Percentiles rank a stretch among this genome's conserved stretches.
phyloP scores from a whole-genome alignment of 1,140 invertebrate species.

The Dermatophagoides farinae region DNA sequence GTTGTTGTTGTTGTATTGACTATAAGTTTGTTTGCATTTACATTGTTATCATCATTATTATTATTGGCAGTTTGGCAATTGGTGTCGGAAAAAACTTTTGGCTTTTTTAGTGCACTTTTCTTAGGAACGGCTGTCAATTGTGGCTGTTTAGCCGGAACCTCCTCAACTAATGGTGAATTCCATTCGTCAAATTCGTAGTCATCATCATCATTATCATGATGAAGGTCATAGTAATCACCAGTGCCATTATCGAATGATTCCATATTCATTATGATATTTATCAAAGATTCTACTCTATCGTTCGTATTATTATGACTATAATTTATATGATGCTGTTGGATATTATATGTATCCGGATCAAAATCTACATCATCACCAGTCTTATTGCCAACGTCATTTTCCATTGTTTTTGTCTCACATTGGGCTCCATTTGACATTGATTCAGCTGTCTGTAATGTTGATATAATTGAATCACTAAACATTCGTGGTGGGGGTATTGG shows the following conservation, averaged over 20 bases:
- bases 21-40: too few species aligned
- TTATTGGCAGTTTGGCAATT: too few species aligned
- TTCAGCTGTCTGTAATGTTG: slow-evolving; percentile 3
- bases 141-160: slow-evolving; percentile 20
- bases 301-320: background rate
- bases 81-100: background rate
- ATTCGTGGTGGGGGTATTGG: slow-evolving; percentile 83
- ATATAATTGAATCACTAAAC: slow-evolving; percentile 33
- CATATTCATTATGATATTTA: background rate
- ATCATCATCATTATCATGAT: background rate
- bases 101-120: slow-evolving; percentile 21
- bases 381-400: background rate
- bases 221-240: background rate
- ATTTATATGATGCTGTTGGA: background rate
- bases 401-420: too few species aligned
- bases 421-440: background rate
- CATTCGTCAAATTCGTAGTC: background rate
- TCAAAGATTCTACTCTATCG: background rate
- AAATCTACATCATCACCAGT: background rate
- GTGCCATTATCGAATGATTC: background rate
- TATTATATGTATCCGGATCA: background rate
- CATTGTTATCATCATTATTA: too few species aligned
- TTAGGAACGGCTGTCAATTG: slow-evolving; percentile 19
- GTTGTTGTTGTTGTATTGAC: too few species aligned
- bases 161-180: slow-evolving; percentile 13